These are phyloP conservation scores for Lochmaea capreae DNA, from an alignment of 2,888 invertebrate species.

Conservation along the genomic window DNA sequence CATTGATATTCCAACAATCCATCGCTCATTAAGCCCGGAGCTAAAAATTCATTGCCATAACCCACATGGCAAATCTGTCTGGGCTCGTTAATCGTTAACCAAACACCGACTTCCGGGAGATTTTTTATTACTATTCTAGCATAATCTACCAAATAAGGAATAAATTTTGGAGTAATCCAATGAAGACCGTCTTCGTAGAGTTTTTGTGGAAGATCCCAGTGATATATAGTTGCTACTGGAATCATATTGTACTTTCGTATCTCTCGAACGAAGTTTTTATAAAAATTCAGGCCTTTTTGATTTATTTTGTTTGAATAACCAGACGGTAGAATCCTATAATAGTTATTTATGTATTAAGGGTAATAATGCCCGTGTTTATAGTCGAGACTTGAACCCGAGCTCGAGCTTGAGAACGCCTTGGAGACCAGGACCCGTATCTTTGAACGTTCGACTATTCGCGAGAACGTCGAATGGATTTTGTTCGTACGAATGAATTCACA, in stretches of 20 bases:
- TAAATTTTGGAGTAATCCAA: conserved; percentile 66
- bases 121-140: conserved; percentile 57
- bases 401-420: too few species aligned
- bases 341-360: too few species aligned
- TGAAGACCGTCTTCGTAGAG: conserved; percentile 67
- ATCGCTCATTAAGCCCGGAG: conserved; percentile 67
- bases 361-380: not conserved
- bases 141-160: conserved; percentile 73
- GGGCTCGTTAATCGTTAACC: conserved; percentile 32
- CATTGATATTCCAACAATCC: conserved; percentile 75
- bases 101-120: conserved; percentile 61
- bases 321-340: conserved; percentile 68
- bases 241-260: conserved; percentile 48
- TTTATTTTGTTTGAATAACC: conserved; percentile 67
- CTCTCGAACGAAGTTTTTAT: conserved; percentile 34
- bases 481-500: too few species aligned
- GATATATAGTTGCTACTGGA: conserved; percentile 41
- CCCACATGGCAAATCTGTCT: conserved; percentile 17
- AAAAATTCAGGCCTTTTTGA: conserved; percentile 61
- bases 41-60: conserved; percentile 65
- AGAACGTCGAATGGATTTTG: too few species aligned
- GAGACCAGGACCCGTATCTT: too few species aligned
- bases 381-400: too few species aligned
- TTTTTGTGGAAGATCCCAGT: conserved; percentile 55
- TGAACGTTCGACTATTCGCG: too few species aligned